These are phyloP conservation scores for Trisateles emortualis DNA, from an alignment of 2,888 invertebrate genomes.

Conservation along the genomic window DNA sequence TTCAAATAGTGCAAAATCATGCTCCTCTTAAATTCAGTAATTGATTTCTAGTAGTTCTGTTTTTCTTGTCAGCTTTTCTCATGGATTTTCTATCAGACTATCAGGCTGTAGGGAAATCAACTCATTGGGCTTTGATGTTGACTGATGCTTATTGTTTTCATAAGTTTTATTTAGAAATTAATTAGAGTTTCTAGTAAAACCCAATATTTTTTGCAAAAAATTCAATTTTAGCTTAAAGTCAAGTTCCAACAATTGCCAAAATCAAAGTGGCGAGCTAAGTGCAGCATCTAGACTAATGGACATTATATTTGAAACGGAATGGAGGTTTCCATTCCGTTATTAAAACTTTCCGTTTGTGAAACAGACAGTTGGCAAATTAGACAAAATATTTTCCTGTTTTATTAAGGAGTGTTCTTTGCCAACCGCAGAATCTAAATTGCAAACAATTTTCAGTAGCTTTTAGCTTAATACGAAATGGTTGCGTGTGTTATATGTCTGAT, in stretches of 20 bases:
- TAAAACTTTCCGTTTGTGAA: neutral
- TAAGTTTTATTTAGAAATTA: no score
- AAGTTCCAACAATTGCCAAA: neutral
- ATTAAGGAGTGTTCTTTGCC: constrained; percentile 1
- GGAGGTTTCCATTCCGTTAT: constrained; percentile 39
- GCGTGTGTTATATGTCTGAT: neutral
- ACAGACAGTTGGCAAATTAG: constrained; percentile 2
- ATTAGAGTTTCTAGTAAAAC: no score
- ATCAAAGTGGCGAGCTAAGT: neutral
- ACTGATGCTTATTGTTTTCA: no score
- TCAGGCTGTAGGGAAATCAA: no score
- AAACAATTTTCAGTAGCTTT: neutral
- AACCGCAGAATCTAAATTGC: neutral
- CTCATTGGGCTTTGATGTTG: no score
- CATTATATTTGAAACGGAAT: constrained; percentile 51
- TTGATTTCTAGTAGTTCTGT: no score
- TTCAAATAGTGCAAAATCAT: no score
- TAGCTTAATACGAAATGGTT: neutral
- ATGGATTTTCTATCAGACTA: no score
- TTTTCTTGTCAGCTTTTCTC: no score
- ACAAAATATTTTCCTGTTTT: neutral
- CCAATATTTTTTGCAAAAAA: no score
- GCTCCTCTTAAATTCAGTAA: no score
- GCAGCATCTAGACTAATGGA: constrained; percentile 32
- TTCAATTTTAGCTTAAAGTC: no score